Evolutionary conservation across 2,797 vertebrate species (phyloP).

Genomic region (Rallus crepitans): DNA sequence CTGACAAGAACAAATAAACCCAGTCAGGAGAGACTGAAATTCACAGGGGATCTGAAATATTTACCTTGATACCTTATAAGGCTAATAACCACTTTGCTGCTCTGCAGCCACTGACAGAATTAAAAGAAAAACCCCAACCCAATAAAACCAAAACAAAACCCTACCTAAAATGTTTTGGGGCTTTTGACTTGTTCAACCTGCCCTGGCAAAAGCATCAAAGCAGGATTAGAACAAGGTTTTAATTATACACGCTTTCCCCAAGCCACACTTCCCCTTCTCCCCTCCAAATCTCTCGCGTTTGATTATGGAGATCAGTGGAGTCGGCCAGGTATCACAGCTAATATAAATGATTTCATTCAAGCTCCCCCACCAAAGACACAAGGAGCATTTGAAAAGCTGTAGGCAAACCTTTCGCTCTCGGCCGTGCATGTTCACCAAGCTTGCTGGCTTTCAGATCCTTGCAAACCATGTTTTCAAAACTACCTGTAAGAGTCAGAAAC

Average conservation of each 20-base stretch:
- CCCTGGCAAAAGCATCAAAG: constrained; percentile 70
- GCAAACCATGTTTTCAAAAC: neutral
- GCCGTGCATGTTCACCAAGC: neutral
- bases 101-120: constrained; percentile 32
- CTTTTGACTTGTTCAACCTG: constrained; percentile 62
- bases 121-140: neutral
- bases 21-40: constrained; percentile 37
- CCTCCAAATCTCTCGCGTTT: constrained; percentile 45
- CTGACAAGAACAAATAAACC: constrained; percentile 72
- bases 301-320: constrained; percentile 55
- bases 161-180: constrained; percentile 32
- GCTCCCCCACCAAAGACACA: constrained; percentile 10
- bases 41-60: constrained; percentile 42
- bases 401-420: neutral
- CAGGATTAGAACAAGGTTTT: constrained; percentile 70
- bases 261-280: neutral
- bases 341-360: constrained; percentile 68
- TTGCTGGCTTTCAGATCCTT: neutral
- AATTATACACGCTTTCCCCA: constrained; percentile 15
- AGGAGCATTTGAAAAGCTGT: neutral
- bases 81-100: constrained; percentile 52
- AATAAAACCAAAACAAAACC: neutral
- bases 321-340: constrained; percentile 47
- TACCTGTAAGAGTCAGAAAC: constrained; percentile 29
- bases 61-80: constrained; percentile 58